A percentile compares a stretch with the other conserved stretches of the same genome.
Evolutionary conservation across 2,113 vertebrate species (phyloP).

Genomic region (Pimephales promelas): DNA sequence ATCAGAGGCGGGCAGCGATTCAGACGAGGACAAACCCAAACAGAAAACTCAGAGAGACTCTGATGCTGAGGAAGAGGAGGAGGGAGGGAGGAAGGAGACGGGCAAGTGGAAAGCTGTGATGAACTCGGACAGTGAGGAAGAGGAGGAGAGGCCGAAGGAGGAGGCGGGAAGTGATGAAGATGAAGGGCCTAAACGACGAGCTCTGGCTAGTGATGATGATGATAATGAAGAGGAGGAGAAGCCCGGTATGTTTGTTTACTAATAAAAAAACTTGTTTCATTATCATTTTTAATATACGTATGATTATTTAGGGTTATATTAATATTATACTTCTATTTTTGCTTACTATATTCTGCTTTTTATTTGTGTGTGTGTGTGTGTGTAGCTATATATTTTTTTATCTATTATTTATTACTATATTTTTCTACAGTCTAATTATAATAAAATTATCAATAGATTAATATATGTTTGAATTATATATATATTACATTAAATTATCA

Average conservation of each 20-base stretch:
- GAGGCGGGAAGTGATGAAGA: conserved; percentile 72
- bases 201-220: conserved; percentile 74
- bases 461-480: too few species aligned
- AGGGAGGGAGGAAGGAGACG: conserved; percentile 66
- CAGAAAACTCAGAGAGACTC: conserved; percentile 75
- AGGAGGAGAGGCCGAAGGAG: conserved; percentile 63
- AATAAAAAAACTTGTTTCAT: not conserved
- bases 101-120: conserved; percentile 57
- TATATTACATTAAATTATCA: too few species aligned
- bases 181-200: conserved; percentile 68
- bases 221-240: conserved; percentile 84
- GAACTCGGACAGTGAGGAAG: conserved; percentile 59
- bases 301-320: too few species aligned
- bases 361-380: too few species aligned
- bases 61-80: conserved; percentile 78
- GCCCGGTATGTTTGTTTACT: conserved; percentile 65
- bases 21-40: conserved; percentile 69
- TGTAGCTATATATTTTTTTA: too few species aligned
- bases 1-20: conserved; percentile 75
- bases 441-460: too few species aligned
- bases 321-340: too few species aligned
- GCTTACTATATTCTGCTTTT: too few species aligned
- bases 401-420: too few species aligned
- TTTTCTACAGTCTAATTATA: too few species aligned
- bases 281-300: too few species aligned